Conservation (phyloP, 2,113 vertebrate species). For the Gyps fulvus region DNA sequence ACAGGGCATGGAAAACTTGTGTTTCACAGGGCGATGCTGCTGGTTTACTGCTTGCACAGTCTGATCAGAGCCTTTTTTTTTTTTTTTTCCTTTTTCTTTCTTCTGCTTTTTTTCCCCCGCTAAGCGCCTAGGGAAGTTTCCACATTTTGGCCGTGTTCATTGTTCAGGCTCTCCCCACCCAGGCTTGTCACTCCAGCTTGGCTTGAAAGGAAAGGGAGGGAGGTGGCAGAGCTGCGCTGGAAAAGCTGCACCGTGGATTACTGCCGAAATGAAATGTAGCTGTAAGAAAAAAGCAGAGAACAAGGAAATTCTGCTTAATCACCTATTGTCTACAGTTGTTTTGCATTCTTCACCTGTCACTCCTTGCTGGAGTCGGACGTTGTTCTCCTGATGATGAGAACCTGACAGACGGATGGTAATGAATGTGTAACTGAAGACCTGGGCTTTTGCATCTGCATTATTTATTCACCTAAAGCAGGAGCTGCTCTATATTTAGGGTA, state of each 20-base stretch:
- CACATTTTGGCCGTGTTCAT: background rate
- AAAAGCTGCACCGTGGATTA: background rate
- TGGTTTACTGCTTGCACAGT: background rate
- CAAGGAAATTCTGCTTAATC: conserved; percentile 42
- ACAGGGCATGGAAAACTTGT: background rate
- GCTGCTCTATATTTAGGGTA: conserved; percentile 79
- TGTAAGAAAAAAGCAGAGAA: conserved; percentile 8
- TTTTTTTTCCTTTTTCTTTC: background rate
- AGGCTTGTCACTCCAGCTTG: background rate
- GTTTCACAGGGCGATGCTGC: background rate
- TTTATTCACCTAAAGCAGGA: conserved; percentile 78
- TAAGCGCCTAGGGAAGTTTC: background rate
- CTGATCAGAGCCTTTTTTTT: background rate
- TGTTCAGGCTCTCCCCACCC: conserved; percentile 22
- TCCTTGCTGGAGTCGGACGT: conserved; percentile 24
- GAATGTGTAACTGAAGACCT: conserved; percentile 72
- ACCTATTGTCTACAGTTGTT: conserved; percentile 40
- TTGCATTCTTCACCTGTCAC: conserved; percentile 50
- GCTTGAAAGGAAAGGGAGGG: background rate
- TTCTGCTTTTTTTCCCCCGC: background rate
- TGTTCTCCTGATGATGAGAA: conserved; percentile 59
- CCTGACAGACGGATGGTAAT: conserved; percentile 67
- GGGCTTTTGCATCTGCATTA: conserved; percentile 73
- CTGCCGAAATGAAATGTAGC: background rate
- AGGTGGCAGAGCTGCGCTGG: background rate